Percentiles rank a stretch among this genome's conserved stretches.
These are phyloP conservation scores for Apodemia mormo DNA, from an alignment of 2,888 invertebrate species.

Conservation along the genomic window DNA sequence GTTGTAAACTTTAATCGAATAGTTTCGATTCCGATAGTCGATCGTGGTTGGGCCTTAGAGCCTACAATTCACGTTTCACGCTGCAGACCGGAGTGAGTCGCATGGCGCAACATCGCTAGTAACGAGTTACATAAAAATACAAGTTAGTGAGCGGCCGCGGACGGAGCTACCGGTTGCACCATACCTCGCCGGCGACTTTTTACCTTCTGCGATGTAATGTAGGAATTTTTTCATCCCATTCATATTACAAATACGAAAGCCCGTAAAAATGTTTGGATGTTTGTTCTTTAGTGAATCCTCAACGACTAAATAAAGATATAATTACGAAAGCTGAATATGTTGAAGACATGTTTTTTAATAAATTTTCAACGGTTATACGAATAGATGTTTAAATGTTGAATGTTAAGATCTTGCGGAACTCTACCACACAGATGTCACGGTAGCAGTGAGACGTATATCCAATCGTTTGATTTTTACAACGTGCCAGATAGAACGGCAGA, in stretches of 20 bases:
- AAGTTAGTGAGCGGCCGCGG: slow-evolving; percentile 46
- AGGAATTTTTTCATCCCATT: slow-evolving; percentile 1
- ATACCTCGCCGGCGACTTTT: slow-evolving; percentile 48
- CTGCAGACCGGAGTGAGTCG: slow-evolving; percentile 9
- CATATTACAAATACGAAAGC: neutral
- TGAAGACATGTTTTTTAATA: neutral
- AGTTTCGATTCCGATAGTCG: neutral
- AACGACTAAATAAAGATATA: neutral
- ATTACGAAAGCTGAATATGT: neutral
- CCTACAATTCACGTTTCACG: neutral
- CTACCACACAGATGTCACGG: no score
- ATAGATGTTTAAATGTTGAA: no score
- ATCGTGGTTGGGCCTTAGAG: neutral
- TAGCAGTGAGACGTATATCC: no score
- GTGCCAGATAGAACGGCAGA: no score
- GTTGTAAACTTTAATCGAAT: neutral
- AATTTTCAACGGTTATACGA: neutral
- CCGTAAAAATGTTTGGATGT: neutral
- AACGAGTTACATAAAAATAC: slow-evolving; percentile 74
- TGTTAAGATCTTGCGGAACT: no score
- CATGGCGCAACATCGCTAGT: slow-evolving; percentile 57
- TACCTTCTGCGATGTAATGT: slow-evolving; percentile 36
- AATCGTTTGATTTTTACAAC: no score
- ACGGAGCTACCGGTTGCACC: slow-evolving; percentile 59
- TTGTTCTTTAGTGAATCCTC: neutral